Conservation (phyloP, 2,113 vertebrate genomes). For the Pachypanchax playfairii region DNA sequence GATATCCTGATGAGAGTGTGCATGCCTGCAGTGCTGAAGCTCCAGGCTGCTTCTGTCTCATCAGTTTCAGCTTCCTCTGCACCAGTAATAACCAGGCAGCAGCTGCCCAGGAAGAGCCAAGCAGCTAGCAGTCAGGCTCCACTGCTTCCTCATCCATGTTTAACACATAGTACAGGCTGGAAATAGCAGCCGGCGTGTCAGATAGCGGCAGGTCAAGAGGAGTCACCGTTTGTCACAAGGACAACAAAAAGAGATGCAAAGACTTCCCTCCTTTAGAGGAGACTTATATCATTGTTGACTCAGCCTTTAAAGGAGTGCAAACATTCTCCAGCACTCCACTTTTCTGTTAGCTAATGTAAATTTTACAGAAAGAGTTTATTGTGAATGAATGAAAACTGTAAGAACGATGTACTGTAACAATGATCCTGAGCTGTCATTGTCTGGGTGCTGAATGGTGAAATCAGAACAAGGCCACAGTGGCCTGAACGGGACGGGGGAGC, state of each 20-base stretch:
- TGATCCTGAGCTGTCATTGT: constrained; percentile 20
- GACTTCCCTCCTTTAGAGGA: constrained; percentile 30
- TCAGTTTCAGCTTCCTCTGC: constrained; percentile 67
- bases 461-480: constrained; percentile 66
- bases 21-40: constrained; percentile 54
- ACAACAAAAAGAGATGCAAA: constrained; percentile 35
- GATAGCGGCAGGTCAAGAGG: constrained; percentile 51
- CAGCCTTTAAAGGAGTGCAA: constrained; percentile 25
- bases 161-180: constrained; percentile 72
- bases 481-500: constrained; percentile 74
- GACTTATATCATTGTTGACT: constrained; percentile 53
- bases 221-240: constrained; percentile 42
- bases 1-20: constrained; percentile 26
- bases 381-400: constrained; percentile 19
- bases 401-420: constrained; percentile 16
- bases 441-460: constrained; percentile 31
- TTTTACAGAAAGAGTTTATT: constrained; percentile 18
- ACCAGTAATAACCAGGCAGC: constrained; percentile 60
- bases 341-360: constrained; percentile 29
- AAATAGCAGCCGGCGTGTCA: constrained; percentile 71
- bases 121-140: constrained; percentile 61
- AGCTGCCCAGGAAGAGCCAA: constrained; percentile 51
- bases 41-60: constrained; percentile 49
- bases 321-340: constrained; percentile 23
- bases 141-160: constrained; percentile 72